Base-by-base conservation (phyloP, 2,113 vertebrate species). In the Empidonax traillii region DNA sequence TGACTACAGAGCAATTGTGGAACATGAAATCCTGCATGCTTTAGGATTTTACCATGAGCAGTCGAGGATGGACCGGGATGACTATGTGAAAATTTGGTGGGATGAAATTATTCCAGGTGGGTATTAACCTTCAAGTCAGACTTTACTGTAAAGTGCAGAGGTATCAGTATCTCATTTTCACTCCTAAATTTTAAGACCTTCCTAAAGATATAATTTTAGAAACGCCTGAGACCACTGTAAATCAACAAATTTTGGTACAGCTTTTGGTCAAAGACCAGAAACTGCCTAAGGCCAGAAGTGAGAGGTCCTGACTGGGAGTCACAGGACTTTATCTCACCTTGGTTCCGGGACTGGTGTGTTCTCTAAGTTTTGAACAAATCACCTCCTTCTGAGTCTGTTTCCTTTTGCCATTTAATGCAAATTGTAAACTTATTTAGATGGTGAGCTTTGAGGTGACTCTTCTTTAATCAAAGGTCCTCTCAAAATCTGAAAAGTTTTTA, bases 41-140 rank as follows among this genome's bases (percentile, higher is more conserved):
- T 80, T 99, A 84, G 99, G 99, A 59, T 99, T 99, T 95, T 99
- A 98, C 85, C 99, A 99, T 0, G 99, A 99, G 76, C 99, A 99
- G 96, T 99, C 99, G 0, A 98, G 99, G 72, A 98, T 84, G 11
- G 99, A 99, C 96, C 96, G 99, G 12, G 99, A 99, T 84, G 99
- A 99, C 94, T 99, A 99, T 3, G 98, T 99, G 31, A 96, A 97
- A 30, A 99, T 99, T 93, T 98, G 98, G 98, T 99, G 99, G 97
- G 93, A 99, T 67, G 96, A 99, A 96, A 98, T 99, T 73, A 75
- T 91, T 82, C 10, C 94, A 95, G 99, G 99, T 99, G 39, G 43
- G 97, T 96, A 90, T 74, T 31, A 67, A 79, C 4, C 8, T 47
- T 61, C n/a, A 68, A 31, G 18, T 43, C 31, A 37, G 33, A 44